phyloP scores from a whole-genome alignment of 2,797 vertebrate species.

The Anabacerthia variegaticeps region DNA sequence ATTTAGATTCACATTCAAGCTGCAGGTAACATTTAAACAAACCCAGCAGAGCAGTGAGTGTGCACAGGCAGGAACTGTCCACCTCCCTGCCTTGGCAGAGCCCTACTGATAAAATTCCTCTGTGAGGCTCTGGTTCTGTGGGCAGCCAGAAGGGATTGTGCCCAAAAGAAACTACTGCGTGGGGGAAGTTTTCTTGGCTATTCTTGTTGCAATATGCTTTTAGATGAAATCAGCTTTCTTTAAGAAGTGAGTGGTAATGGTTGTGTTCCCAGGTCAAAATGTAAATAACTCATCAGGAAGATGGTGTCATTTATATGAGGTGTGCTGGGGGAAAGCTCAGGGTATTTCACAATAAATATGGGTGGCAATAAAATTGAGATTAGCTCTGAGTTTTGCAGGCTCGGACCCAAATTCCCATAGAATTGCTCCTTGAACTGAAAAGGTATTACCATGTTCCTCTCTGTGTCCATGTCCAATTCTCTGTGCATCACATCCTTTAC shows the following conservation, averaged over 20 bases:
- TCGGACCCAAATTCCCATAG: neutral
- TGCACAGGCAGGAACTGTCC: neutral
- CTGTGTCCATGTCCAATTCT: neutral
- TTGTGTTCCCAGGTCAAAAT: neutral
- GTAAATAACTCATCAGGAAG: neutral
- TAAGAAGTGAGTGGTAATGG: neutral
- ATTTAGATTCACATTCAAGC: neutral
- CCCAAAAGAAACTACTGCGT: neutral
- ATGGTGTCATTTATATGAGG: neutral
- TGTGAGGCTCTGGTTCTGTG: neutral
- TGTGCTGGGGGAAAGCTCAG: neutral
- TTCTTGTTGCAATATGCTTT: neutral
- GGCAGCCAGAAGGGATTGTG: neutral
- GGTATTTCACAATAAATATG: neutral
- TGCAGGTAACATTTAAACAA: neutral
- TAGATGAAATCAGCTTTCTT: neutral
- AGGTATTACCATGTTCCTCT: neutral
- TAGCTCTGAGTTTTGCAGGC: neutral
- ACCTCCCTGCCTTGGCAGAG: neutral
- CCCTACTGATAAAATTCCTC: neutral
- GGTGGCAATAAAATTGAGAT: neutral
- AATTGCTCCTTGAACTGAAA: neutral
- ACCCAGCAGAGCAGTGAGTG: neutral
- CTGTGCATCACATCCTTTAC: accelerated
- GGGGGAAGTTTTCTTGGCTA: neutral